Conservation (phyloP, 2,113 vertebrate species). For the Myotis davidii region DNA sequence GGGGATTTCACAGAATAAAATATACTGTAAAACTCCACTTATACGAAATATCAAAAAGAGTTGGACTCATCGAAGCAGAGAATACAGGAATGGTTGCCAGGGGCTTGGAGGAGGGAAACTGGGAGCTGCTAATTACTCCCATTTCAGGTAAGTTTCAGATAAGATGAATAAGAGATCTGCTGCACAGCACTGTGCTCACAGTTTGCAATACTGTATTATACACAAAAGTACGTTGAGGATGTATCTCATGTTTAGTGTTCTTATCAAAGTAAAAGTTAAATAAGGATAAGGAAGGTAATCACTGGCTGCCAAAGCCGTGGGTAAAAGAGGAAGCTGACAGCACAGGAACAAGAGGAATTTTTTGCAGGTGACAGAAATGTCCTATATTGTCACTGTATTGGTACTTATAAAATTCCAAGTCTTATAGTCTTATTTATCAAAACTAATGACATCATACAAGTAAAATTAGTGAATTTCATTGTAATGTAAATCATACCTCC, state of each 20-base stretch:
- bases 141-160: not conserved
- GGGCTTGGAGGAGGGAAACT: not conserved
- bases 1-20: not conserved
- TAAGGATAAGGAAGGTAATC: not conserved
- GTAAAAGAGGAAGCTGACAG: not conserved
- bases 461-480: not conserved
- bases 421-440: not conserved
- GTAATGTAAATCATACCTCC: not conserved
- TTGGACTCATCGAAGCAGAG: not conserved
- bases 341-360: not conserved
- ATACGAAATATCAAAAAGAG: not conserved
- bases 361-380: not conserved
- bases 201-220: not conserved
- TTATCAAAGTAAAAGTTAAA: not conserved
- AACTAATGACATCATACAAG: not conserved
- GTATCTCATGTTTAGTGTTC: not conserved
- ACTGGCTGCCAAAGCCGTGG: not conserved
- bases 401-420: not conserved
- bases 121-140: not conserved
- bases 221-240: not conserved
- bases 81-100: not conserved
- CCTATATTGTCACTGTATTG: not conserved
- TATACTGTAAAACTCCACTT: not conserved
- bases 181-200: not conserved
- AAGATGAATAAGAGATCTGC: not conserved